Evolutionary conservation across 1,140 invertebrate species (phyloP), one percentile per base, ranked within the genome.

Genomic region (Drosophila kurseongensis): DNA sequence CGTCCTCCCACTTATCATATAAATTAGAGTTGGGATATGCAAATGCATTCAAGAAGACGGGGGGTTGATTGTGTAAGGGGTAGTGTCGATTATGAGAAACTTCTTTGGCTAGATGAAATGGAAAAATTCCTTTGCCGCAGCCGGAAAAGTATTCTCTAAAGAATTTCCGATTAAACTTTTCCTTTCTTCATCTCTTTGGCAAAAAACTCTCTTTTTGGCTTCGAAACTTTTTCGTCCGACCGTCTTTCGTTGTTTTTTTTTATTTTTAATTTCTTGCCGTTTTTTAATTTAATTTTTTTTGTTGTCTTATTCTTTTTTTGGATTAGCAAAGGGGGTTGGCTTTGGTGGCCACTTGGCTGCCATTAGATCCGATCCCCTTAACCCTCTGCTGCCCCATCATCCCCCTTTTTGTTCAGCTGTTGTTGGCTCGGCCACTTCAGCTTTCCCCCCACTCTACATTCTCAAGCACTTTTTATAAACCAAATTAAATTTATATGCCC

Each of bases 391-490:
- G 32, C 13, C 36, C 52, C 52, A 12, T 16, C 16, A 35, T 13
- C 35, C 45, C 44, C 56, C 16, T 16, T 65, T 65, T 61, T 44
- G 12, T 52, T 62, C 48, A 62, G 36, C 59, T 62, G 59, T 42
- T 62, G 38, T 54, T 66, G 12, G 27, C 52, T 56, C 62, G 73
- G 55, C 78, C 78, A 81, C 78, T 80, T 80, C 59, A 71, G 65
- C 73, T 56, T 61, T 41, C 29, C 41, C 41, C 51, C 42, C 57
- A 65, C 72, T 78, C 58, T 45, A 52, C 32, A 56, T 58, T 67
- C 80, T 85, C 73, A 80, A 84, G 80, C 81, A 80, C 81, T 84
- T 84, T 84, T 84, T 84, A 84, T 85, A 85, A 85, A 84, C 81
- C 80, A 84, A 84, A 84, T 84, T 84, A 84, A 84, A 84, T 84